Base-by-base conservation (phyloP, 2,888 invertebrate species). In the Ligdia adustata region DNA sequence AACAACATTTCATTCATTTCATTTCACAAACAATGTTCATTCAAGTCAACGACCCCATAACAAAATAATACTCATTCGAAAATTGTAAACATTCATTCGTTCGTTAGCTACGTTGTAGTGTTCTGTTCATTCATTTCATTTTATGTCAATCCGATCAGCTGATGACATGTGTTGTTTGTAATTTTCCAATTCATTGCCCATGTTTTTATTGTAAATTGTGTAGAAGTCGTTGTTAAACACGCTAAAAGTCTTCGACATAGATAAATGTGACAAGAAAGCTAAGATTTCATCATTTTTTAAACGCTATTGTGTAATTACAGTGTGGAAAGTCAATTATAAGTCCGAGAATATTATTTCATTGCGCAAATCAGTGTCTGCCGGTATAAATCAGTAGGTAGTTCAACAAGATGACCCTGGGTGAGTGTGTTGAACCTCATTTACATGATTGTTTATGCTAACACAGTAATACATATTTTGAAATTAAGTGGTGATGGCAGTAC, bases 391-490 rank as follows among this genome's bases (percentile, higher is more conserved):
- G 29, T 24, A 13, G 50, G 40, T 46, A 51, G 27, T 13, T 26
- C 27, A n/a, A 22, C 34, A 62, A 49, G 31, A 69, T 69, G 69
- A 60, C 62, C 48, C 41, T 60, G 11, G 69, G 69, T 69, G 33
- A 69, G 69, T 67, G 43, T 28, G 12, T 39, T 47, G 15, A 47
- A 41, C 43, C 12, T 39, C 13, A 37, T 33, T 9, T 37, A 22
- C 31, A 34, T 15, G 1, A 1, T 28, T 39, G 11, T 15, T 37
- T 26, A 1, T 22, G n/a, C 6, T 6, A 22, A n/a, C n/a, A 22
- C n/a, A n/a, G n/a, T n/a, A n/a, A n/a, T n/a, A n/a, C n/a, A n/a
- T n/a, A n/a, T n/a, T n/a, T n/a, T n/a, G n/a, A n/a, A n/a, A n/a
- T n/a, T n/a, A n/a, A n/a, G n/a, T n/a, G n/a, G n/a, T n/a, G n/a